These are phyloP conservation scores for Hesperophylax magnus DNA, from an alignment of 1,140 invertebrate species.

Conservation along the genomic window DNA sequence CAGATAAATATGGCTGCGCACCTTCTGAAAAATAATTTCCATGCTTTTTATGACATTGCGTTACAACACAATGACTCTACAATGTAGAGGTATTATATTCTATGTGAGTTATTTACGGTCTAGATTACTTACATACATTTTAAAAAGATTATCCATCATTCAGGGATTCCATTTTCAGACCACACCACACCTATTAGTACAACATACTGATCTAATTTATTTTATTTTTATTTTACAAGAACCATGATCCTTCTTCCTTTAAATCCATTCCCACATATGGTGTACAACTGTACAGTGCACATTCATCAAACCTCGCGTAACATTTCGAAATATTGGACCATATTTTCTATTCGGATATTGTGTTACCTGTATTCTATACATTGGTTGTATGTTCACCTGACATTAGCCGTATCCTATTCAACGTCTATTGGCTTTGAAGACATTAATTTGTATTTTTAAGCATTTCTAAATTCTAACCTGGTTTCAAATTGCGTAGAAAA, in stretches of 20 bases:
- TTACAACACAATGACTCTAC: too few relatives aligned
- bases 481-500: not conserved
- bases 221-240: not conserved
- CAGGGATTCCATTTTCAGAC: too few relatives aligned
- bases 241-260: not conserved
- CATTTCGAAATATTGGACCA: conserved; percentile 13
- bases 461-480: not conserved
- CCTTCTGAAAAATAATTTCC: too few relatives aligned
- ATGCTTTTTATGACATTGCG: too few relatives aligned
- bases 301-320: not conserved
- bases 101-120: too few relatives aligned
- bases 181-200: too few relatives aligned
- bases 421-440: not conserved
- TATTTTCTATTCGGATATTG: conserved; percentile 23
- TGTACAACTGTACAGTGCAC: not conserved
- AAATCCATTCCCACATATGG: conserved; percentile 5
- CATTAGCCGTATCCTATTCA: not conserved
- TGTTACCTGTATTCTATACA: not conserved
- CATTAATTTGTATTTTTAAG: not conserved
- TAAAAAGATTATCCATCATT: too few relatives aligned
- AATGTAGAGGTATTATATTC: too few relatives aligned
- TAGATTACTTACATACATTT: too few relatives aligned
- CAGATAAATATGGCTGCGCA: too few relatives aligned
- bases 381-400: not conserved
- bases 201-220: not conserved